Evolutionary conservation across 1,140 invertebrate genomes (phyloP).

Genomic region (Lordiphosa clarofinis): DNA sequence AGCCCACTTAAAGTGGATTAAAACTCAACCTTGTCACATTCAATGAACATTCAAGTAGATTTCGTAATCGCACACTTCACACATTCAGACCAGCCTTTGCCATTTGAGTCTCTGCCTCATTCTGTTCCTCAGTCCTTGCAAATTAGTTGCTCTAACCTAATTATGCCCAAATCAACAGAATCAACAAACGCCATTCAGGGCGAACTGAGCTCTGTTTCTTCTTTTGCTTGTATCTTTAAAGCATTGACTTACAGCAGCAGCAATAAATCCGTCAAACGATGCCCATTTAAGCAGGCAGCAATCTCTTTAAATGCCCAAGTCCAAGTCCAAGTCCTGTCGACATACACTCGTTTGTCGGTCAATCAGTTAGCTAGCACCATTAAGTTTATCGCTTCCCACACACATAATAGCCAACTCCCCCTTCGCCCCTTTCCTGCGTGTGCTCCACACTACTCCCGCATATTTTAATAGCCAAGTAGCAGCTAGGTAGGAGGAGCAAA

Average conservation of each 20-base stretch:
- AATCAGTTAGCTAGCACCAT: constrained; percentile 54
- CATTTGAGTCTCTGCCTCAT: not conserved
- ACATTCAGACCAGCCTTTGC: not conserved
- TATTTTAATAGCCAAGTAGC: constrained; percentile 76
- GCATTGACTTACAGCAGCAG: constrained; percentile 2
- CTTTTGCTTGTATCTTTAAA: not conserved
- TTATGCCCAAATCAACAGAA: constrained; percentile 65
- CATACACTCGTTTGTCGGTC: constrained; percentile 25
- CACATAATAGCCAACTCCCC: constrained; percentile 16
- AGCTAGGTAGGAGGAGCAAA: constrained; percentile 46
- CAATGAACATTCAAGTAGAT: not conserved
- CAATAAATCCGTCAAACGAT: constrained; percentile 44
- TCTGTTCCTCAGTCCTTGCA: not conserved
- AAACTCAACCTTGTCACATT: not conserved
- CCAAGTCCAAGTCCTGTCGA: constrained; percentile 16
- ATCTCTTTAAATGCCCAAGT: constrained; percentile 62
- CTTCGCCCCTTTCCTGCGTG: constrained; percentile 1
- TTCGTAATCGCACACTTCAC: constrained; percentile 1
- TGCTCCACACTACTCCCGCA: constrained; percentile 37
- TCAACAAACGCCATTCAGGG: constrained; percentile 64
- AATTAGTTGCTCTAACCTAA: constrained; percentile 61
- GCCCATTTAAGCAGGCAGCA: constrained; percentile 30
- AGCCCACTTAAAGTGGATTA: not conserved
- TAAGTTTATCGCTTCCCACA: constrained; percentile 58
- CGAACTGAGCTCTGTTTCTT: constrained; percentile 17